These are phyloP conservation scores for Sesia apiformis DNA, from an alignment of 2,888 invertebrate species.

Conservation along the genomic window DNA sequence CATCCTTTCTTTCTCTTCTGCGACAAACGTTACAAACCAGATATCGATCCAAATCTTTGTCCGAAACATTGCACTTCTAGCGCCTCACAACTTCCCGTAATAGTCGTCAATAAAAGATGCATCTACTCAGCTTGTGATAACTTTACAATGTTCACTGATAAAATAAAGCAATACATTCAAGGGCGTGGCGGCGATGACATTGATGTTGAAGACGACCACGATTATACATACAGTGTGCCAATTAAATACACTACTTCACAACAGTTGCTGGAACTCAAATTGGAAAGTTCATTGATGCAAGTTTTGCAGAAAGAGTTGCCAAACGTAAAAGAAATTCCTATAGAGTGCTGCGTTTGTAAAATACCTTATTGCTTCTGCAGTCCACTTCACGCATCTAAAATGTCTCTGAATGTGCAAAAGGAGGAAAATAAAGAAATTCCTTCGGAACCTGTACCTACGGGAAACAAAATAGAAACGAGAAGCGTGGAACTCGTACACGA, in stretches of 20 bases:
- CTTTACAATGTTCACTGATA: constrained; percentile 39
- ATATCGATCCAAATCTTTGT: constrained; percentile 37
- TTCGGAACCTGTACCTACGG: constrained; percentile 12
- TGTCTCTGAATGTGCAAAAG: constrained; percentile 1
- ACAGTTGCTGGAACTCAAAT: constrained; percentile 32
- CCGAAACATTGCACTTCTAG: constrained; percentile 45
- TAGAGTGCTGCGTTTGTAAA: constrained; percentile 34
- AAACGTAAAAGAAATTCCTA: constrained; percentile 29
- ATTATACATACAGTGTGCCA: constrained; percentile 37
- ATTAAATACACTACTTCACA: constrained; percentile 32
- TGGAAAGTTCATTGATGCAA: constrained; percentile 53
- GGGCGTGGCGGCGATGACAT: constrained; percentile 30
- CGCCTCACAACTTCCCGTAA: constrained; percentile 45
- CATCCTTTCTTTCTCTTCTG: constrained; percentile 54
- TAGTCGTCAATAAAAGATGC: constrained; percentile 48
- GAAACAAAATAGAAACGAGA: constrained; percentile 28
- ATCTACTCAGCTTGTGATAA: constrained; percentile 59
- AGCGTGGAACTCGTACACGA: constrained; percentile 28
- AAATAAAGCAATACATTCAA: constrained; percentile 37
- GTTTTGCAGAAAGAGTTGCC: constrained; percentile 44
- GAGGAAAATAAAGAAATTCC: not conserved
- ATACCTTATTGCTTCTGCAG: constrained; percentile 40
- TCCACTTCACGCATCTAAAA: constrained; percentile 16
- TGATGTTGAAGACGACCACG: constrained; percentile 35
- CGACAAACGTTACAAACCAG: constrained; percentile 37